Evolutionary conservation across 2,888 invertebrate species (phyloP).

Genomic region (Coenonympha glycerion): DNA sequence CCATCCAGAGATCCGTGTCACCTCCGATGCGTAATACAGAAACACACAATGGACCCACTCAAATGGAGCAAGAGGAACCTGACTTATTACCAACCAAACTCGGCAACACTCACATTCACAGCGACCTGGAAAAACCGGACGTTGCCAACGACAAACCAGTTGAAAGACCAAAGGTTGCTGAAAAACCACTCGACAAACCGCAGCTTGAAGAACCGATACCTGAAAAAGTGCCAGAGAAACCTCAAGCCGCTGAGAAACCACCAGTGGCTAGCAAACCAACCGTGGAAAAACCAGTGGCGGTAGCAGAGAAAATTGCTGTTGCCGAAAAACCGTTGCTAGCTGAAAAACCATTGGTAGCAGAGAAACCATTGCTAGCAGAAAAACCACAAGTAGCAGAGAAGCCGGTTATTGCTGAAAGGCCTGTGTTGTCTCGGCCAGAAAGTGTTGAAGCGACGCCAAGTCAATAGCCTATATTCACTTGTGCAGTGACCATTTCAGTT

Average conservation of each 20-base stretch:
- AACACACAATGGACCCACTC: conserved; percentile 58
- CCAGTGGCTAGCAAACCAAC: conserved; percentile 36
- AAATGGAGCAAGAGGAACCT: conserved; percentile 65
- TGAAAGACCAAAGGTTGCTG: conserved; percentile 40
- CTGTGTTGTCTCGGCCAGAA: conserved; percentile 50
- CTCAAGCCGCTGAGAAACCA: conserved; percentile 50
- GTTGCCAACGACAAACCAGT: conserved; percentile 28
- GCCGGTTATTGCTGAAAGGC: conserved; percentile 51
- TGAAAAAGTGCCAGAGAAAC: conserved; percentile 38
- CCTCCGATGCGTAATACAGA: conserved; percentile 53
- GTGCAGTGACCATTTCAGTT: conserved; percentile 45
- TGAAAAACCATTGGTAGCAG: conserved; percentile 38
- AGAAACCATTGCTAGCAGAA: conserved; percentile 35
- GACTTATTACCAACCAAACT: conserved; percentile 56
- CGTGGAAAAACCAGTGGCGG: conserved; percentile 36
- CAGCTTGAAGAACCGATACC: conserved; percentile 36
- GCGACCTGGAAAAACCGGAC: conserved; percentile 30
- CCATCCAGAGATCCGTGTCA: conserved; percentile 58
- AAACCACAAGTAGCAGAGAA: conserved; percentile 36
- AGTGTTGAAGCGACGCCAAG: conserved; percentile 53
- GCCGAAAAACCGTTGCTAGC: conserved; percentile 36
- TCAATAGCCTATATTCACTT: conserved; percentile 65
- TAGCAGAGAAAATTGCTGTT: conserved; percentile 31
- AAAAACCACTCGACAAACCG: conserved; percentile 37
- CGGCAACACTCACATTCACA: conserved; percentile 52